Evolutionary conservation across 2,113 vertebrate genomes (phyloP).

Genomic region (Pituophis catenifer): DNA sequence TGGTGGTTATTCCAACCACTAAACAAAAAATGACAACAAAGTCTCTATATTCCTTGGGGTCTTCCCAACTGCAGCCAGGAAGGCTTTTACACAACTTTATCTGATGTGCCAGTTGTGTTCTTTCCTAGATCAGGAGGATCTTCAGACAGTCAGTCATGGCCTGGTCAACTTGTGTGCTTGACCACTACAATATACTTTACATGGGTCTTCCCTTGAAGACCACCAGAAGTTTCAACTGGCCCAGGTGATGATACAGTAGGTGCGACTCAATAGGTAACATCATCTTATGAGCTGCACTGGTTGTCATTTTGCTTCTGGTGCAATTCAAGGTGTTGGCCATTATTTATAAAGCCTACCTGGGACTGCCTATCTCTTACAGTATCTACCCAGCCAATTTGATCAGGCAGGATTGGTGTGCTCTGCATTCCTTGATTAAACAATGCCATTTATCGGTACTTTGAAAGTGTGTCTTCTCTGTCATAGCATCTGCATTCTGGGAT

Average conservation of each 20-base stretch:
- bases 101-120: neutral
- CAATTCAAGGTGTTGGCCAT: neutral
- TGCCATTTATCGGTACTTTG: neutral
- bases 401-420: neutral
- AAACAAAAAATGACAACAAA: neutral
- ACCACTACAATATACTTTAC: neutral
- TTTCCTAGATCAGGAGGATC: neutral
- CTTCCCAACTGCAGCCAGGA: neutral
- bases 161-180: neutral
- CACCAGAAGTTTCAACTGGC: neutral
- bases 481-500: too few relatives aligned
- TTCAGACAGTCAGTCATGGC: neutral
- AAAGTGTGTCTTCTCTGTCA: neutral
- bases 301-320: neutral
- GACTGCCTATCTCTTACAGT: neutral
- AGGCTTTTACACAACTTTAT: neutral
- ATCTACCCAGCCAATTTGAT: neutral
- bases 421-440: neutral
- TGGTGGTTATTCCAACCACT: neutral
- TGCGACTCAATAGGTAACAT: neutral
- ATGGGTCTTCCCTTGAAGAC: neutral
- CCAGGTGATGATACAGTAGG: neutral
- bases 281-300: neutral
- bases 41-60: neutral
- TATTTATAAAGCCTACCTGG: neutral